Percentiles rank a stretch among this genome's conserved stretches.
These are phyloP conservation scores for Andrena trimmerana DNA, from an alignment of 2,888 invertebrate species.

Conservation along the genomic window DNA sequence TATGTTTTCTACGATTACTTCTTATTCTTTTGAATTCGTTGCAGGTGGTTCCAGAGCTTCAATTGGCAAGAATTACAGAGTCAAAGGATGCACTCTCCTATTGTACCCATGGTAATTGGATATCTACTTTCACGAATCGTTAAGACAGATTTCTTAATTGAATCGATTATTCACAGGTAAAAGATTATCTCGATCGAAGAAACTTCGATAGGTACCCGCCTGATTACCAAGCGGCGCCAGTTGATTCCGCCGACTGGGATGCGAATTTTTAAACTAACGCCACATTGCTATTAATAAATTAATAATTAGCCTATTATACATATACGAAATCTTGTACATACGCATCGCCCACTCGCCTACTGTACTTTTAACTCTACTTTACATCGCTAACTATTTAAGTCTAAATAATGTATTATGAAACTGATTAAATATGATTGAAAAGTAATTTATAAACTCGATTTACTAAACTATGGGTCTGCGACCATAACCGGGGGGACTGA, in stretches of 20 bases:
- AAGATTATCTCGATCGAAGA: constrained; percentile 90
- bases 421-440: too few relatives aligned
- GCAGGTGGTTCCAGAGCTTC: constrained; percentile 95
- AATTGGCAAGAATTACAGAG: constrained; percentile 93
- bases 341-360: too few relatives aligned
- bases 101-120: constrained; percentile 87
- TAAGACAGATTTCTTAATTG: constrained; percentile 2
- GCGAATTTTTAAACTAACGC: constrained; percentile 88
- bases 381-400: too few relatives aligned
- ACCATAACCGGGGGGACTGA: too few relatives aligned
- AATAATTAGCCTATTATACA: too few relatives aligned
- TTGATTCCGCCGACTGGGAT: constrained; percentile 96
- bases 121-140: too few relatives aligned
- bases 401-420: too few relatives aligned
- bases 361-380: too few relatives aligned
- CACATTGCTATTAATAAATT: not conserved
- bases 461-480: too few relatives aligned
- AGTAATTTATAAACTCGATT: too few relatives aligned
- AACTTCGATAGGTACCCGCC: constrained; percentile 94
- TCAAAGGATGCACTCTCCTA: constrained; percentile 89
- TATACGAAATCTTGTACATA: too few relatives aligned
- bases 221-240: constrained; percentile 91
- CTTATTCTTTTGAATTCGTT: constrained; percentile 61
- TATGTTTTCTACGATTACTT: not conserved
- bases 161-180: constrained; percentile 81